phyloP scores from a whole-genome alignment of 2,797 vertebrate genomes.

The Remorina albescens region DNA sequence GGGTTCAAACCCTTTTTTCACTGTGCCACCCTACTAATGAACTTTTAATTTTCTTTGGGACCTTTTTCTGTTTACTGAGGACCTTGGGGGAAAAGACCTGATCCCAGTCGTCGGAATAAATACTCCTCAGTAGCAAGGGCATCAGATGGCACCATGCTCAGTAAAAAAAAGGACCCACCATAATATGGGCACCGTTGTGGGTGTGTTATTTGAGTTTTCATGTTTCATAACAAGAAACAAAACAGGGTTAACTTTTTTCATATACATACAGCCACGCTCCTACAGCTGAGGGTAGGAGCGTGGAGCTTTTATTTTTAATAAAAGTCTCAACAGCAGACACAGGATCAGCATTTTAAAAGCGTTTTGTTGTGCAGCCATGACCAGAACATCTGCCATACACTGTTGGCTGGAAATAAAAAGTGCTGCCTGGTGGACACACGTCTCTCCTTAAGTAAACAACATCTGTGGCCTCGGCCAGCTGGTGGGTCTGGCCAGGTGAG shows the following conservation, averaged over 20 bases:
- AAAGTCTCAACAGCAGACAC: slow-evolving; percentile 18
- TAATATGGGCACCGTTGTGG: not conserved
- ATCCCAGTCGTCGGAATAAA: not conserved
- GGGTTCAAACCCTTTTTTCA: too few species aligned
- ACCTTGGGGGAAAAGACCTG: not conserved
- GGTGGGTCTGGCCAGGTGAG: slow-evolving; percentile 38
- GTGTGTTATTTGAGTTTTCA: slow-evolving; percentile 1
- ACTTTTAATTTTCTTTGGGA: too few species aligned
- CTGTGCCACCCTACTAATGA: not conserved
- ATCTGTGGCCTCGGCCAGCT: slow-evolving; percentile 44
- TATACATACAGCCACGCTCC: slow-evolving; percentile 15
- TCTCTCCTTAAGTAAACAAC: slow-evolving; percentile 61
- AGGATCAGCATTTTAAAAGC: slow-evolving; percentile 3
- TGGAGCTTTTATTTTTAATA: too few species aligned
- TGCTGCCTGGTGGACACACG: slow-evolving; percentile 30
- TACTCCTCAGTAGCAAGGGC: too few species aligned
- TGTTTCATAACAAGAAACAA: slow-evolving; percentile 13
- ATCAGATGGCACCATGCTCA: too few species aligned
- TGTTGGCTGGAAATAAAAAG: slow-evolving; percentile 33
- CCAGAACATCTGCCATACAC: slow-evolving; percentile 38
- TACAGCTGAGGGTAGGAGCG: slow-evolving; percentile 20
- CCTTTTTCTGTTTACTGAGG: too few species aligned
- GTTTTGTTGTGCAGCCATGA: slow-evolving; percentile 16
- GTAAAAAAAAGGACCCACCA: not conserved
- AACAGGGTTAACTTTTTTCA: slow-evolving; percentile 17